Conservation (phyloP, 2,113 vertebrate species). For the Pterocles gutturalis region DNA sequence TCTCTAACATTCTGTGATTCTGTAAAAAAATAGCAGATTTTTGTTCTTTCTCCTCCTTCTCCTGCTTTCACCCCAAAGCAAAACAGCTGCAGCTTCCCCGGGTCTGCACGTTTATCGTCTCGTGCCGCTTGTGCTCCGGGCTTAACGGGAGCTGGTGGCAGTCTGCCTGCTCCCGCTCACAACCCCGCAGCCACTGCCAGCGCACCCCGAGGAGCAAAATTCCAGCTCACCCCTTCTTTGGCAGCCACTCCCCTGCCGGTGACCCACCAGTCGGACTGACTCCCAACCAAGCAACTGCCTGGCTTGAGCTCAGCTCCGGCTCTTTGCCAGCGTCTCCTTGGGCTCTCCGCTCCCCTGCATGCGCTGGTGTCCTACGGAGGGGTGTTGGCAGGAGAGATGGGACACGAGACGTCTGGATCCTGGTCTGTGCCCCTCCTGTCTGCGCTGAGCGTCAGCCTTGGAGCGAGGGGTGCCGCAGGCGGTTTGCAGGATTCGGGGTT, state of each 20-base stretch:
- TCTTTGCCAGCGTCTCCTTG: no score
- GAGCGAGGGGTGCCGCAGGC: not conserved
- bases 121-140: no score
- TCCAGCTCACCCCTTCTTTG: not conserved
- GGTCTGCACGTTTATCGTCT: not conserved
- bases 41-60: not conserved
- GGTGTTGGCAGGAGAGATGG: not conserved
- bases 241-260: not conserved
- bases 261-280: not conserved
- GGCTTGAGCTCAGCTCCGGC: not conserved
- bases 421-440: not conserved
- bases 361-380: fast-evolving
- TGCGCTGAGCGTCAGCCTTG: not conserved
- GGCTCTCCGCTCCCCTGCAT: no score
- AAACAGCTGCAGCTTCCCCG: not conserved
- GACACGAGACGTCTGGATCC: not conserved
- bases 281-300: not conserved
- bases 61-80: not conserved
- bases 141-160: not conserved
- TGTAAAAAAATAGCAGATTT: no score
- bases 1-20: no score
- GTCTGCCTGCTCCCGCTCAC: not conserved
- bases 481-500: not conserved
- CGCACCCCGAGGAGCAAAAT: not conserved
- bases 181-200: no score